Percentiles rank a stretch among this genome's conserved stretches.
Conservation (phyloP, 2,888 invertebrate species). For the Dusona sp. region DNA sequence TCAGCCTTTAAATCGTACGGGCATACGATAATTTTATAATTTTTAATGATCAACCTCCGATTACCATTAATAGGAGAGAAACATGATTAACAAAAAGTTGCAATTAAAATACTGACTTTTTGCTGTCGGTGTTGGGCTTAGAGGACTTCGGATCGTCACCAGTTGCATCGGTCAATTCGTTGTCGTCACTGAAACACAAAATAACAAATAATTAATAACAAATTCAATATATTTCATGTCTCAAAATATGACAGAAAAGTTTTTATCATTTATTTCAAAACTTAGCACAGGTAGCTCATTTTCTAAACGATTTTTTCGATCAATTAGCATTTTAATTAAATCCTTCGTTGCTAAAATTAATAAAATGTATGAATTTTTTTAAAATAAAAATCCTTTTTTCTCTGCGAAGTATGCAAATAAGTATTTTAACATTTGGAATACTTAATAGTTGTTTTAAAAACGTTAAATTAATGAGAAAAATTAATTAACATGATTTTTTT, state of each 20-base stretch:
- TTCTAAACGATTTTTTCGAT: neutral
- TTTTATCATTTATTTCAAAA: neutral
- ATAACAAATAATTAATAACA: neutral
- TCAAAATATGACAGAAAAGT: neutral
- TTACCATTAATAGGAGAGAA: neutral
- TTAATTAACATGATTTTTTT: neutral
- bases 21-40: neutral
- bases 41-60: neutral
- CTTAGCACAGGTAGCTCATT: too few relatives aligned
- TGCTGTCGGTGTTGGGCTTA: constrained; percentile 88
- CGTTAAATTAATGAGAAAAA: neutral
- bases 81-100: neutral
- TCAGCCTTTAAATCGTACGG: neutral
- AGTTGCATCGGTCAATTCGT: constrained; percentile 89
- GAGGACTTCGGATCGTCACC: constrained; percentile 89
- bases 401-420: neutral
- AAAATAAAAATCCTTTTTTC: neutral
- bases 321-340: neutral
- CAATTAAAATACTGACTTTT: constrained; percentile 87
- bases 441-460: too few relatives aligned
- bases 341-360: neutral
- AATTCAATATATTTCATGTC: neutral
- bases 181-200: constrained; percentile 85
- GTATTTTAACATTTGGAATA: neutral
- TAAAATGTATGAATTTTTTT: neutral